A percentile compares a stretch with the other conserved stretches of the same genome.
phyloP scores from a whole-genome alignment of 2,797 vertebrate species.

The Ispidina lecontei region DNA sequence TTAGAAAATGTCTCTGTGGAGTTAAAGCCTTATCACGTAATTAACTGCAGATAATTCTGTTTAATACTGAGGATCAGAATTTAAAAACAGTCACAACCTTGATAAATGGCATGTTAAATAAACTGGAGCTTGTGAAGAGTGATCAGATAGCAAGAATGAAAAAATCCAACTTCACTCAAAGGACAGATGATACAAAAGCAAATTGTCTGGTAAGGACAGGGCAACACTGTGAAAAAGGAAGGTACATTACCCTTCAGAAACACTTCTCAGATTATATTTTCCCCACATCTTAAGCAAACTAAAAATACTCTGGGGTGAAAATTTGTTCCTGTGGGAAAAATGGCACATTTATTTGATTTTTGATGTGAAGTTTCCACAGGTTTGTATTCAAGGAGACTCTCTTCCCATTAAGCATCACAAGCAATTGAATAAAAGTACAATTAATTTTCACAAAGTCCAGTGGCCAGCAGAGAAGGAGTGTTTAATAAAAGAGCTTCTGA shows the following conservation, averaged over 20 bases:
- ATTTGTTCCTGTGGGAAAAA: not conserved
- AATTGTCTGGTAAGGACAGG: not conserved
- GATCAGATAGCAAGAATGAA: conserved; percentile 39
- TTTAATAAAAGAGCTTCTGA: not conserved
- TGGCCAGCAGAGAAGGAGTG: not conserved
- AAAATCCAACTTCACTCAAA: conserved; percentile 15
- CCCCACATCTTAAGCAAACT: not conserved
- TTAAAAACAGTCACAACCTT: conserved; percentile 52
- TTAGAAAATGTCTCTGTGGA: conserved; percentile 54
- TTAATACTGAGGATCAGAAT: conserved; percentile 61
- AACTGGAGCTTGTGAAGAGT: not conserved
- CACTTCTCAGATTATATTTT: not conserved
- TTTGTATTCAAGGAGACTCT: not conserved
- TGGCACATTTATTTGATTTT: not conserved
- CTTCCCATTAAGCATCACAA: not conserved
- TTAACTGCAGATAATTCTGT: conserved; percentile 62
- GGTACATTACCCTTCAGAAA: not conserved
- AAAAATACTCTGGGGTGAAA: not conserved
- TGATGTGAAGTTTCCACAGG: not conserved
- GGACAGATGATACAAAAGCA: not conserved
- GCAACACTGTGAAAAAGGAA: not conserved
- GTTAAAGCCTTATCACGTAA: conserved; percentile 36
- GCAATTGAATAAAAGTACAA: not conserved
- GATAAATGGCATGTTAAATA: conserved; percentile 48
- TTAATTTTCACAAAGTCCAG: not conserved